Evolutionary conservation across 2,888 invertebrate species (phyloP).

Genomic region (Pristionchus fissidentatus): DNA sequence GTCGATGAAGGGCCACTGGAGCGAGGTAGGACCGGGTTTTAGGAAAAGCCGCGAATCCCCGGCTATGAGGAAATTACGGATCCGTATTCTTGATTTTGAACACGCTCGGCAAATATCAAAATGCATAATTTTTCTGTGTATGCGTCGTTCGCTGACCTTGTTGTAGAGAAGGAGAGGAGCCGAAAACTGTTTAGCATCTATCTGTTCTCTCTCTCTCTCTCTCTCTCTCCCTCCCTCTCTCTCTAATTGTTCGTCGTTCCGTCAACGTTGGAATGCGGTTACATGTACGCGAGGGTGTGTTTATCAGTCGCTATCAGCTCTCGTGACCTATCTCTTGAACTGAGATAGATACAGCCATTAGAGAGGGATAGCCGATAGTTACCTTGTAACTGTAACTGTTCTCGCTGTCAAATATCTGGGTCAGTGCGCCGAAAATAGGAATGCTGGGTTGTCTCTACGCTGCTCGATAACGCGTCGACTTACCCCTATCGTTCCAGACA

Average conservation of each 20-base stretch:
- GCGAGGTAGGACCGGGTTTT: conserved; percentile 37
- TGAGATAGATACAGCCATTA: no score
- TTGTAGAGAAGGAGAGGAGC: not conserved
- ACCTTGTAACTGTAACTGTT: conserved; percentile 40
- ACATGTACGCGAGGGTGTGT: conserved; percentile 11
- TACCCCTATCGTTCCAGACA: no score
- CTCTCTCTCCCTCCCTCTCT: no score
- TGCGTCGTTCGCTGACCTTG: not conserved
- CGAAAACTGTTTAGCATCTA: conserved; percentile 37
- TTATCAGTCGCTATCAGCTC: not conserved
- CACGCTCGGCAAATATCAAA: no score
- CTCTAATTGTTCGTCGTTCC: not conserved
- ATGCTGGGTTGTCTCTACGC: no score
- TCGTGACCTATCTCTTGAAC: conserved; percentile 35
- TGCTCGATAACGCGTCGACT: no score
- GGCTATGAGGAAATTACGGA: no score
- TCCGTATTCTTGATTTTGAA: not conserved
- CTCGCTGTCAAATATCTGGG: not conserved
- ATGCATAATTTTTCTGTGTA: no score
- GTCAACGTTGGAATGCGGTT: not conserved
- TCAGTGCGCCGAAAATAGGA: not conserved
- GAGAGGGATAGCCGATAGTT: no score
- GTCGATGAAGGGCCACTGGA: conserved; percentile 30
- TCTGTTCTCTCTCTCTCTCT: not conserved
- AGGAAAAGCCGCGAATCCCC: not conserved